Percentiles rank a stretch among this genome's conserved stretches.
phyloP scores from a whole-genome alignment of 1,140 invertebrate genomes.

The Meloidogyne floridensis region DNA sequence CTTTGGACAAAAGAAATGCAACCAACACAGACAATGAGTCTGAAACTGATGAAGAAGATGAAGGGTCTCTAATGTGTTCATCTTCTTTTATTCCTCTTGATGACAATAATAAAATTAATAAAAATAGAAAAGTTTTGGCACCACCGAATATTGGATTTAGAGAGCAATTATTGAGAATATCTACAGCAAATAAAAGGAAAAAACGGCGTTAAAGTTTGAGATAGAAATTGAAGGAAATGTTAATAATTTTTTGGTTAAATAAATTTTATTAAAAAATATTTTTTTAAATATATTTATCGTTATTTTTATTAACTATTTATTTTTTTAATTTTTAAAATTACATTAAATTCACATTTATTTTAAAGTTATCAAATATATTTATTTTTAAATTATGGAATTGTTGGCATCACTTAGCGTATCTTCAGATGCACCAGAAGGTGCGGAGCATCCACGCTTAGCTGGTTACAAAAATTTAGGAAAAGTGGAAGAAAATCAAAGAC shows the following conservation, averaged over 20 bases:
- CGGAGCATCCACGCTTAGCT: background rate
- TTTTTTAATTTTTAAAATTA: background rate
- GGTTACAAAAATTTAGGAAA: constrained; percentile 16
- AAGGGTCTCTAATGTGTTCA: background rate
- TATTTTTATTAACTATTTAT: background rate
- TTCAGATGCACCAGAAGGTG: background rate
- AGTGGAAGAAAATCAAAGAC: constrained; percentile 9
- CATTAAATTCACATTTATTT: background rate
- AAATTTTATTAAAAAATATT: background rate
- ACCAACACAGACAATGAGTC: background rate
- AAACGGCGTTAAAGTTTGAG: background rate
- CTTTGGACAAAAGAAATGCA: background rate
- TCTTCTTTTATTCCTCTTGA: background rate
- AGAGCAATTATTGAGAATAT: constrained; percentile 27
- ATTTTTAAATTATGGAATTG: background rate
- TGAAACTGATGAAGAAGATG: background rate
- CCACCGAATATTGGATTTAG: background rate
- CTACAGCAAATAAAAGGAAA: constrained; percentile 21
- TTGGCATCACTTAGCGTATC: background rate
- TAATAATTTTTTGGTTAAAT: background rate
- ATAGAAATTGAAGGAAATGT: background rate
- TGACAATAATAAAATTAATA: background rate
- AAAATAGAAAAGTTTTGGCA: background rate
- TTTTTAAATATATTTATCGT: background rate
- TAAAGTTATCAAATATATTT: background rate